These are phyloP conservation scores for Cryptotermes secundus DNA, from an alignment of 1,140 invertebrate species.

Conservation along the genomic window DNA sequence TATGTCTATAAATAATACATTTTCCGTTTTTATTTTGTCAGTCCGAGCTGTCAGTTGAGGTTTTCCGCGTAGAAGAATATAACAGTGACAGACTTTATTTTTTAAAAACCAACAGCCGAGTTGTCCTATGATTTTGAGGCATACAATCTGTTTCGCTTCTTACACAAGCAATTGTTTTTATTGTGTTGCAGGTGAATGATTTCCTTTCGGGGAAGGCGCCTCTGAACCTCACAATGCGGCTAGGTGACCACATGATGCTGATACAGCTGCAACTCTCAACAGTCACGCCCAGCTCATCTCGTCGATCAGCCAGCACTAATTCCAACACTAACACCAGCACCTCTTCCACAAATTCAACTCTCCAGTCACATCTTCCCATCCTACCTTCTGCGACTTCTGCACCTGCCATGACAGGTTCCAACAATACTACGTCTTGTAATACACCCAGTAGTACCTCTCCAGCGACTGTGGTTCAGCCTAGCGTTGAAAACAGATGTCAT, in stretches of 20 bases:
- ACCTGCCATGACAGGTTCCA: neutral
- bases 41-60: no score
- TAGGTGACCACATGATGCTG: conserved; percentile 96
- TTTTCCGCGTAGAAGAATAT: no score
- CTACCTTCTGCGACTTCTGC: conserved; percentile 36
- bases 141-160: no score
- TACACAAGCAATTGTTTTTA: no score
- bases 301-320: conserved; percentile 31
- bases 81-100: no score
- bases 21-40: no score
- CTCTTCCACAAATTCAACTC: conserved; percentile 20
- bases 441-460: no score
- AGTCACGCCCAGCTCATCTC: conserved; percentile 54
- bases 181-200: conserved; percentile 73
- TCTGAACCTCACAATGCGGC: conserved; percentile 88
- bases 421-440: neutral
- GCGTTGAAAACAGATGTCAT: conserved; percentile 37
- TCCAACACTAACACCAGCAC: conserved; percentile 23
- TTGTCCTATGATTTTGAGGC: no score
- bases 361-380: conserved; percentile 29
- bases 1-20: no score
- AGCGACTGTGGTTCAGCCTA: neutral
- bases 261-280: conserved; percentile 92
- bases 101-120: no score
- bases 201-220: conserved; percentile 92